Percentiles rank a stretch among this genome's conserved stretches.
phyloP scores from a whole-genome alignment of 2,113 vertebrate species.

The Euleptes europaea region DNA sequence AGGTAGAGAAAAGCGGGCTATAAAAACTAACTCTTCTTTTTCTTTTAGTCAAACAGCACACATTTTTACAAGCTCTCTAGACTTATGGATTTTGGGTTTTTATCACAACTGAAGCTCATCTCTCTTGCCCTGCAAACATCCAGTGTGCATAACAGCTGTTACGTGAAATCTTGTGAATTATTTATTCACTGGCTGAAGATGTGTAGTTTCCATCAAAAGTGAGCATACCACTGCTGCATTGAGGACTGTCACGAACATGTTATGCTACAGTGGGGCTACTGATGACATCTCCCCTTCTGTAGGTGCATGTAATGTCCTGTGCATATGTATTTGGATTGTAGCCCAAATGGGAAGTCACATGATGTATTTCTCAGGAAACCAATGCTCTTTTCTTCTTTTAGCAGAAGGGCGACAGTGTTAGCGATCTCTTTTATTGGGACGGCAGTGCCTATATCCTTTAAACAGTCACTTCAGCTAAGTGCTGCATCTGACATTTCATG shows the following conservation, averaged over 20 bases:
- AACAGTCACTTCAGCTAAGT: constrained; percentile 7
- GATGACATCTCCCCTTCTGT: not conserved
- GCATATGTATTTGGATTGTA: not conserved
- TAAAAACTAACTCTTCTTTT: too few relatives aligned
- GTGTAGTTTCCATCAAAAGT: not conserved
- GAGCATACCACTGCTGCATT: not conserved
- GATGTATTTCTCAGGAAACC: not conserved
- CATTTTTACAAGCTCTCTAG: not conserved
- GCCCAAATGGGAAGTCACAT: not conserved
- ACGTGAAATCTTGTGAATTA: not conserved
- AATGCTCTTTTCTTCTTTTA: not conserved
- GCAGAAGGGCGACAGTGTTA: not conserved
- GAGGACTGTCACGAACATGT: not conserved
- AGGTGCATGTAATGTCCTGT: too few relatives aligned
- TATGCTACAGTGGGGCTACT: not conserved
- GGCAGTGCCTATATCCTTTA: not conserved
- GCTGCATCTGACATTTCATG: constrained; percentile 34
- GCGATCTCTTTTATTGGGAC: not conserved
- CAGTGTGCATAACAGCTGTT: not conserved
- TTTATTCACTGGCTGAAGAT: not conserved
- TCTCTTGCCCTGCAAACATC: not conserved
- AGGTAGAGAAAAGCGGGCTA: too few relatives aligned
- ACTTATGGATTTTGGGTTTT: not conserved
- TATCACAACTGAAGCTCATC: not conserved
- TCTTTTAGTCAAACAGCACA: too few relatives aligned